Percentiles rank a stretch among this genome's conserved stretches.
phyloP scores from a whole-genome alignment of 1,140 invertebrate genomes.

The Pogonus chalceus region DNA sequence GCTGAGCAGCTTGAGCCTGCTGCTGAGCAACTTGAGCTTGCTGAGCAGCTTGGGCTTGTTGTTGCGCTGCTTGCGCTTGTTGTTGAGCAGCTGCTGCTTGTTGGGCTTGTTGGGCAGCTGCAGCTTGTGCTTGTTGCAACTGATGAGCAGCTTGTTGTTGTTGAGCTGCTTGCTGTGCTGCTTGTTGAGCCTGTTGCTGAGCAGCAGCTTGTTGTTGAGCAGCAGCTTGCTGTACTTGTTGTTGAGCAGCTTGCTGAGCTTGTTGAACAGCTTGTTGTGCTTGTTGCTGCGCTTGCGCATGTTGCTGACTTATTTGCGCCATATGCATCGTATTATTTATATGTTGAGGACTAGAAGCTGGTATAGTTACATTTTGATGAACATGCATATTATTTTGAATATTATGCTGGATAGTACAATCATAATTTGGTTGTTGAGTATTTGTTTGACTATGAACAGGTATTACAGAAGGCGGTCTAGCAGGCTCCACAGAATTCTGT shows the following conservation, averaged over 20 bases:
- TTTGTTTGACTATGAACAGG: slow-evolving; percentile 38
- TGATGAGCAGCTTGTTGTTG: slow-evolving; percentile 30
- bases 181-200: slow-evolving; percentile 14
- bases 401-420: slow-evolving; percentile 50
- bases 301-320: slow-evolving; percentile 28
- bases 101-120: slow-evolving; percentile 30
- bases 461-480: slow-evolving; percentile 38
- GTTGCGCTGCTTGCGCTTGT: slow-evolving; percentile 31
- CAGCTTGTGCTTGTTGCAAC: slow-evolving; percentile 32
- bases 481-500: slow-evolving; percentile 59
- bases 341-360: slow-evolving; percentile 29
- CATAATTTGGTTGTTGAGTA: slow-evolving; percentile 39
- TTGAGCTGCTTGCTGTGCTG: slow-evolving; percentile 25
- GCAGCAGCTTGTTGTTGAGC: slow-evolving; percentile 3
- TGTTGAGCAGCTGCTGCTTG: slow-evolving; percentile 30
- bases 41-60: slow-evolving; percentile 10
- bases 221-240: slow-evolving; percentile 32
- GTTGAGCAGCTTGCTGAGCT: slow-evolving; percentile 28
- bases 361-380: slow-evolving; percentile 28
- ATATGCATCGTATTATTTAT: slow-evolving; percentile 23
- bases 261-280: slow-evolving; percentile 35
- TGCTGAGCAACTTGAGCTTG: slow-evolving; percentile 16
- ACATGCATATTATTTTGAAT: slow-evolving; percentile 44
- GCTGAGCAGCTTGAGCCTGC: slow-evolving; percentile 30
- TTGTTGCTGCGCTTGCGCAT: slow-evolving; percentile 30